phyloP scores from a whole-genome alignment of 1,140 invertebrate genomes.

The Solen grandis region DNA sequence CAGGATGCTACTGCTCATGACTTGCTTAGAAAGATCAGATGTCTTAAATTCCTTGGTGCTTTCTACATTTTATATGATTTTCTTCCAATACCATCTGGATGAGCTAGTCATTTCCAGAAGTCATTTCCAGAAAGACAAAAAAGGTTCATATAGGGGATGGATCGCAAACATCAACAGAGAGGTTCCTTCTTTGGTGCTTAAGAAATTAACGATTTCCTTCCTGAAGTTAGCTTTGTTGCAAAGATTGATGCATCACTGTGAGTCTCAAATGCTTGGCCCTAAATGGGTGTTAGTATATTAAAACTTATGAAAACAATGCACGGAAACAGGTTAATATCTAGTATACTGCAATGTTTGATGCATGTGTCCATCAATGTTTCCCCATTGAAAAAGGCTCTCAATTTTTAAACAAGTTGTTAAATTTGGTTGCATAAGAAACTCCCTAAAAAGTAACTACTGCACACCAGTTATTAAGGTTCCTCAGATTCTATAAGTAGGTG shows the following conservation, averaged over 20 bases:
- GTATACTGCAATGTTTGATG: slow-evolving; percentile 5
- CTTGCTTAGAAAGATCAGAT: slow-evolving; percentile 1
- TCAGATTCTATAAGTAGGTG: not conserved
- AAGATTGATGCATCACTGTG: slow-evolving; percentile 30
- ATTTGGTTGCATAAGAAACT: not conserved
- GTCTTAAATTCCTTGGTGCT: not conserved
- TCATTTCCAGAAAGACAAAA: slow-evolving; percentile 8
- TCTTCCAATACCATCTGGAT: not conserved
- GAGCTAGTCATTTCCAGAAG: not conserved
- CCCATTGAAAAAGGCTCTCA: not conserved
- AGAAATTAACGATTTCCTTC: not conserved
- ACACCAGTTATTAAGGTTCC: not conserved
- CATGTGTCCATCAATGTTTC: slow-evolving; percentile 36
- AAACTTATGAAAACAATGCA: slow-evolving; percentile 37
- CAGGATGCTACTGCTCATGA: slow-evolving; percentile 14
- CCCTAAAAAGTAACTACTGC: too few species aligned
- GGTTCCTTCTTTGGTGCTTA: not conserved
- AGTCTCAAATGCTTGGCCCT: slow-evolving; percentile 29
- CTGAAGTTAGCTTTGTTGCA: not conserved
- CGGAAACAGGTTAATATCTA: not conserved
- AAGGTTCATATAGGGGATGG: not conserved
- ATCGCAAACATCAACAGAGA: slow-evolving; percentile 20
- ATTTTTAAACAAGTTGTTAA: not conserved
- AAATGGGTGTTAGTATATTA: not conserved
- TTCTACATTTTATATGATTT: slow-evolving; percentile 2